These are phyloP conservation scores for Endomychus coccineus DNA, from an alignment of 2,888 invertebrate genomes.

Conservation along the genomic window DNA sequence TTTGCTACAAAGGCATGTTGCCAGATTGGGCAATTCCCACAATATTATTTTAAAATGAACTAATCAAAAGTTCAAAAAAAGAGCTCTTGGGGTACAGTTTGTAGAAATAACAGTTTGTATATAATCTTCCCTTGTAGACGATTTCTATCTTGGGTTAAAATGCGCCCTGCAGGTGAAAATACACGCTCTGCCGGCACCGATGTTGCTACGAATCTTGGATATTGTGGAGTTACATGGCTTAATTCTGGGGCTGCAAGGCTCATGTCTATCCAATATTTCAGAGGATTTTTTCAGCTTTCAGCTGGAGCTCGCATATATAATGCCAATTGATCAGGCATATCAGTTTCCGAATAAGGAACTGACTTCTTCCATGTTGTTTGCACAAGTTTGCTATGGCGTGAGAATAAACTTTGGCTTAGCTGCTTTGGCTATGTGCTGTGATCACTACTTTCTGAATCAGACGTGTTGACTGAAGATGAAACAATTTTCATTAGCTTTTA, in stretches of 20 bases:
- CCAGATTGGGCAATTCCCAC: too few relatives aligned
- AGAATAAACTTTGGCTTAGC: constrained; percentile 16
- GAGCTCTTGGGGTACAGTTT: too few relatives aligned
- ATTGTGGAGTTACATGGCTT: neutral
- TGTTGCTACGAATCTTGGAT: constrained; percentile 1
- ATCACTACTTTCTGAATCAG: too few relatives aligned
- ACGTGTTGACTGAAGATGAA: too few relatives aligned
- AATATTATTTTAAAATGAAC: too few relatives aligned
- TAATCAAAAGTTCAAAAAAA: too few relatives aligned
- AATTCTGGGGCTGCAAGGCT: neutral
- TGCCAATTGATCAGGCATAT: too few relatives aligned
- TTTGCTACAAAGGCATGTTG: too few relatives aligned
- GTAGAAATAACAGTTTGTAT: too few relatives aligned
- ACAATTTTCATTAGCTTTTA: too few relatives aligned
- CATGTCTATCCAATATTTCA: constrained; percentile 15
- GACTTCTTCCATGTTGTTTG: neutral
- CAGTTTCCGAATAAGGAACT: too few relatives aligned
- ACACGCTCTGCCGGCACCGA: constrained; percentile 20
- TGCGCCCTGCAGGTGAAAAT: constrained; percentile 17
- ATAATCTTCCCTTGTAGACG: constrained; percentile 2
- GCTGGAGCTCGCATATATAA: constrained; percentile 14
- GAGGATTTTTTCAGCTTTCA: constrained; percentile 13
- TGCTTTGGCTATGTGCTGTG: too few relatives aligned
- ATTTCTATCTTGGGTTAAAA: constrained; percentile 7
- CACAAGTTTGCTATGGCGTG: constrained; percentile 17